Evolutionary conservation across 2,113 vertebrate species (phyloP).

Genomic region (Python bivittatus): DNA sequence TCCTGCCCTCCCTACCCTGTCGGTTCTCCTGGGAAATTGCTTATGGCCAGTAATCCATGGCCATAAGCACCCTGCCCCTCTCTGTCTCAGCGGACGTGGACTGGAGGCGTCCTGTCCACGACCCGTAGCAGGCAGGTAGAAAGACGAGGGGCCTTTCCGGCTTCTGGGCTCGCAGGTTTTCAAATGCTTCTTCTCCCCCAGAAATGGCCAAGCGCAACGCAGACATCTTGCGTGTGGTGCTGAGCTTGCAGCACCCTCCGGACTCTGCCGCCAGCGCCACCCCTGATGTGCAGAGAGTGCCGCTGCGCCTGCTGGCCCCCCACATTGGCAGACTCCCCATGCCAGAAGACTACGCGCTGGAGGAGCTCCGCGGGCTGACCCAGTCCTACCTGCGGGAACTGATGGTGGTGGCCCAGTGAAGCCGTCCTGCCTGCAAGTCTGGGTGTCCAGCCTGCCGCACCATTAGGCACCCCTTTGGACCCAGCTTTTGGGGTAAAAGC

Average conservation of each 20-base stretch:
- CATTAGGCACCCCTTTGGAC: fast-evolving
- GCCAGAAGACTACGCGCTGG: constrained; percentile 95
- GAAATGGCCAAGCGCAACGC: constrained; percentile 96
- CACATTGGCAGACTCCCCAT: constrained; percentile 89
- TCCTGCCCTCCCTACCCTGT: background rate
- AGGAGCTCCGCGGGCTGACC: constrained; percentile 90
- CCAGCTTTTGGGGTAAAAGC: background rate
- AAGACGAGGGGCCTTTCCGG: background rate
- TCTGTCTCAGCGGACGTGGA: background rate
- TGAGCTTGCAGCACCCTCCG: constrained; percentile 84
- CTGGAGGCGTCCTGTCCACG: background rate
- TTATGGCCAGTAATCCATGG: fast-evolving
- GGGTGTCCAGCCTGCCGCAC: background rate
- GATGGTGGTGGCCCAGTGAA: constrained; percentile 74
- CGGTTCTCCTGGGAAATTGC: background rate
- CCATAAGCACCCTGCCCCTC: background rate
- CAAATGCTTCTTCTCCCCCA: constrained; percentile 45
- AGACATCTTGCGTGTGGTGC: constrained; percentile 89
- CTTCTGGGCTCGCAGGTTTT: too few species aligned
- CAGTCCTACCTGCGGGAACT: constrained; percentile 90
- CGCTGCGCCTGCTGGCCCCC: constrained; percentile 83
- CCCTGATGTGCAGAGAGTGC: constrained; percentile 69
- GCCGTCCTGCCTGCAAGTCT: fast-evolving
- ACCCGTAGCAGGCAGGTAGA: background rate
- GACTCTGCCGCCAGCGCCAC: constrained; percentile 48